Base-by-base conservation (phyloP, 1,140 invertebrate species). In the Harlomillsia oculata region DNA sequence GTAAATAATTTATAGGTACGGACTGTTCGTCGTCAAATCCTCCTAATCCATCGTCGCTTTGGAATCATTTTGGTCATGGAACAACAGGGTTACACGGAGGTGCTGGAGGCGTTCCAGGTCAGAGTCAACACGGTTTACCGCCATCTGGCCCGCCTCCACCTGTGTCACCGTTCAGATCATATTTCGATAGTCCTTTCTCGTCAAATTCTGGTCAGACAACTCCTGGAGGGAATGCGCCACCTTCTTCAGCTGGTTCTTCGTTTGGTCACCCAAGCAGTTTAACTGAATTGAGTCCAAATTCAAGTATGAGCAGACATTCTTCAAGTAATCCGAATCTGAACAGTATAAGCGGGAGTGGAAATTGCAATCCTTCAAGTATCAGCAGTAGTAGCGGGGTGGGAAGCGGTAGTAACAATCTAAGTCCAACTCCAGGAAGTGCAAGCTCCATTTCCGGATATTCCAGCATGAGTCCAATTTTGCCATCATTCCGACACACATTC, bases 351-450 rank as follows among this genome's bases (percentile, higher is more conserved):
- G 29, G 41, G 23, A 30, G 40, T 18, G 26, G 30, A 14, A 23
- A 14, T 34, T 46, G 41, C 20, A 51, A 46, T 45, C 44, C 55
- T 5, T 45, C 52, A 30, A 53, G 55, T 53, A 46, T 43, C 28
- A 57, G 41, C 49, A 34, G 43, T 18, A 48, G 49, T 20, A 25
- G 32, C n/a, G 53, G 53, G 2, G 53, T 43, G 21, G 39, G 43
- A 29, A 40, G 32, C 18, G 21, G 16, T 1, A 51, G 30, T 45
- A 53, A 46, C 13, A 56, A 41, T 52, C 44, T 36, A 68, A 80
- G 79, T 3, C 74, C 80, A 64, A 80, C 80, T 20, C 80, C 59
- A 2, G 11, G 59, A 8, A 71, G 71, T 3, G 4, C 64, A 14
- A 66, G 55, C 25, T 62, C 59, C n/a, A 68, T 66, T 41, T 68